A percentile compares a stretch with the other conserved stretches of the same genome.
These are phyloP conservation scores for Oscheius sp. DNA, from an alignment of 2,888 invertebrate species.

Conservation along the genomic window DNA sequence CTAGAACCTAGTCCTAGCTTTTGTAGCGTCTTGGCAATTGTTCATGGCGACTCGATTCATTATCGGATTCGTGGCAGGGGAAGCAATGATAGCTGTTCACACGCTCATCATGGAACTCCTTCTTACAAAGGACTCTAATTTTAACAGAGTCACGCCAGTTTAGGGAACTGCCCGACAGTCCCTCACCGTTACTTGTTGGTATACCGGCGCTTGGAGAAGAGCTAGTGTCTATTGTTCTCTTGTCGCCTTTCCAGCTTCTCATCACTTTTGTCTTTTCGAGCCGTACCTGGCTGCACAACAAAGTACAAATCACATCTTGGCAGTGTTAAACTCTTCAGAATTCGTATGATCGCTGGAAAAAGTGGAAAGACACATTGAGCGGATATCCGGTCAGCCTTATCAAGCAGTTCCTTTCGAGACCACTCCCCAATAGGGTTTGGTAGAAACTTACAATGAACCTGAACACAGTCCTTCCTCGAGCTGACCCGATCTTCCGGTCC, in stretches of 20 bases:
- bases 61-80: conserved; percentile 59
- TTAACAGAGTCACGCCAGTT: background rate
- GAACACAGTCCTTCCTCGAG: conserved; percentile 48
- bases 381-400: background rate
- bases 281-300: conserved; percentile 71
- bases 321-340: background rate
- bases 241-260: conserved; percentile 64
- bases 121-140: conserved; percentile 44
- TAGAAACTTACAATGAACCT: conserved; percentile 2
- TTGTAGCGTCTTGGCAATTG: conserved; percentile 4
- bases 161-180: conserved; percentile 64
- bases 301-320: conserved; percentile 33
- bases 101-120: conserved; percentile 72
- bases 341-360: background rate
- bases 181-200: conserved; percentile 64
- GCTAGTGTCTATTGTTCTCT: conserved; percentile 64
- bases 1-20: background rate
- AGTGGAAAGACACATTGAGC: no score
- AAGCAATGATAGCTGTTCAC: conserved; percentile 68
- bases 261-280: conserved; percentile 69
- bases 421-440: background rate
- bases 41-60: conserved; percentile 37
- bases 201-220: conserved; percentile 65
- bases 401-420: background rate
- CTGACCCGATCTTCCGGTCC: conserved; percentile 58